These are phyloP conservation scores for Prunella himalayana DNA, from an alignment of 2,113 vertebrate species.

Conservation along the genomic window DNA sequence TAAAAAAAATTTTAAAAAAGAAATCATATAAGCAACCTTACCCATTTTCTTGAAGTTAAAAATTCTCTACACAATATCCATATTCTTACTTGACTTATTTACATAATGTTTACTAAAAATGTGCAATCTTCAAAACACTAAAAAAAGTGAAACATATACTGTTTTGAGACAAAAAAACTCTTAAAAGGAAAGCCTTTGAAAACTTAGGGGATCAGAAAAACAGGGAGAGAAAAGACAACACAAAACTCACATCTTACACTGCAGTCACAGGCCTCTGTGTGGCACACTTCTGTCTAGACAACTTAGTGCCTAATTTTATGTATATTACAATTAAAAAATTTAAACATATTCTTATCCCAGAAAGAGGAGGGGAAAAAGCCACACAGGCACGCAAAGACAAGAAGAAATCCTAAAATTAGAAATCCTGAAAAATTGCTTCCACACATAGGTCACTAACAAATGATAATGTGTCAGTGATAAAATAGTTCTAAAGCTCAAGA, in stretches of 20 bases:
- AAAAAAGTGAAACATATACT: background rate
- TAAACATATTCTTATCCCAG: background rate
- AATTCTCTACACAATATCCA: background rate
- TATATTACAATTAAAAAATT: background rate
- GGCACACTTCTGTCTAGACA: background rate
- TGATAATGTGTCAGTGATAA: accelerated
- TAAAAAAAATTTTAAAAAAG: background rate
- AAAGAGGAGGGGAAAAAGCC: background rate
- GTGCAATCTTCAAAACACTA: background rate
- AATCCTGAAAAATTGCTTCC: background rate
- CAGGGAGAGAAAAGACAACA: background rate
- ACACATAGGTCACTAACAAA: background rate
- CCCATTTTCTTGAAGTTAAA: background rate
- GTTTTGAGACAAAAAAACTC: background rate
- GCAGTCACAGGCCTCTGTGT: background rate
- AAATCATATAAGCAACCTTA: background rate
- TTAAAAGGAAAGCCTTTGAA: background rate
- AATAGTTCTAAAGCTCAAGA: background rate
- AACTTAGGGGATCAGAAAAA: background rate
- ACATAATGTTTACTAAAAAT: background rate
- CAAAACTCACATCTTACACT: background rate
- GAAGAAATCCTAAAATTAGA: background rate
- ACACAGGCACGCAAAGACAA: background rate
- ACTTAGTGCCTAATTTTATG: background rate
- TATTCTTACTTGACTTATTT: background rate